phyloP scores from a whole-genome alignment of 2,113 vertebrate genomes.

The Mus pahari region DNA sequence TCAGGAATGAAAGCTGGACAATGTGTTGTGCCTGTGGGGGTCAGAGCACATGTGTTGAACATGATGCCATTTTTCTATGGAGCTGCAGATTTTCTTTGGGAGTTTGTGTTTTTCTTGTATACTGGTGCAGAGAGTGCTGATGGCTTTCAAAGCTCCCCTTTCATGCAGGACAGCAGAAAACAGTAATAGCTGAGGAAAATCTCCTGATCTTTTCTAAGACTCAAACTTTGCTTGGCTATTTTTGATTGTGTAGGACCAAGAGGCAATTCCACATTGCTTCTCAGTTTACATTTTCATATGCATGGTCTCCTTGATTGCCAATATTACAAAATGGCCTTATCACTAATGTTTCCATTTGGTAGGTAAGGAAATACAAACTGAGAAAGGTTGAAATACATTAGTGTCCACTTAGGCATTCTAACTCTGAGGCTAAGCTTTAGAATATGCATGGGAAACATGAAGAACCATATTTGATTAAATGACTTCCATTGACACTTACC shows the following conservation, averaged over 20 bases:
- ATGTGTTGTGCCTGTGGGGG: fast-evolving
- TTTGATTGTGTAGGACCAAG: background rate
- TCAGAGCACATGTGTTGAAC: background rate
- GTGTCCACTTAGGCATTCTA: background rate
- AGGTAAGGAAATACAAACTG: background rate
- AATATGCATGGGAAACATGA: background rate
- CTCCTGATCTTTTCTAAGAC: background rate
- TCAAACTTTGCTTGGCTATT: slow-evolving; percentile 15
- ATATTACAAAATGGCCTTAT: background rate
- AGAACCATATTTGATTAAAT: slow-evolving; percentile 22
- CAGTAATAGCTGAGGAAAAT: background rate
- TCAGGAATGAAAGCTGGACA: background rate
- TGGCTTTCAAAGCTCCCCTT: background rate
- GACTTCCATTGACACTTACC: background rate
- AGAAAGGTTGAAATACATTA: slow-evolving; percentile 35
- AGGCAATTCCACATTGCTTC: background rate
- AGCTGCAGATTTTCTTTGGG: background rate
- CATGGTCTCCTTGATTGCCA: background rate
- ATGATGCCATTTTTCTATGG: fast-evolving
- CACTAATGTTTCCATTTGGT: slow-evolving; percentile 40
- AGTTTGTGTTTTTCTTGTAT: background rate
- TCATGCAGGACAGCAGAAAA: background rate
- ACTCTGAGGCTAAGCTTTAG: background rate
- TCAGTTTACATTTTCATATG: background rate
- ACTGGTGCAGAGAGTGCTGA: background rate